Evolutionary conservation across 2,888 invertebrate species (phyloP), one percentile per base, ranked within the genome.

Genomic region (Polymixis lichenea): DNA sequence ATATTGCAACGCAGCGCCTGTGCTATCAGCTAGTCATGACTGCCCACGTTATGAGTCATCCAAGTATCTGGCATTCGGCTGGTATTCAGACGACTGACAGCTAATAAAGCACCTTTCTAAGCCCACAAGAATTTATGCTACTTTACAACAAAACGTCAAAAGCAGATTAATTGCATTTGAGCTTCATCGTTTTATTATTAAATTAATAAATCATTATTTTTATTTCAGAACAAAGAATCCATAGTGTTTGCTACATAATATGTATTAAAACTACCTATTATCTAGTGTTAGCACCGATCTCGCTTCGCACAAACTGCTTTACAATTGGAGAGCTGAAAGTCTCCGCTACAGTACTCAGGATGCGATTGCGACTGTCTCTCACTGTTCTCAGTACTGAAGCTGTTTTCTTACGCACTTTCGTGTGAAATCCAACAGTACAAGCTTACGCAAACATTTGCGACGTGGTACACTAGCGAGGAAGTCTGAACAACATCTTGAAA

Each of bases 31-130:
- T 38, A 58, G 70, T 77, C 66, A 83, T 73, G 62, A 38, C 72
- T 56, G 65, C 70, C 13, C 9, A 56, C 56, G 61, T 11, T 73
- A 72, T 84, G 84, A 83, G 68, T 83, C 84, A 83, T 71, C 80
- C 73, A 22, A 64, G 32, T 74, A 71, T 83, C 61, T 53, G 70
- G 38, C 69, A 73, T 69, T 80, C 55, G 60, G 6, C 28, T 17
- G 11, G 32, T 56, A 80, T 71, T 49, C 64, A 25, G 5, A 60
- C 73, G 74, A 69, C 73, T 77, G 84, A 81, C 84, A 81, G 68
- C 11, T 61, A 73, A 81, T 83, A 80, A 81, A 81, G 58, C 69
- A 55, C 55, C 64, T 68, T 81, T 84, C 71, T 74, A 71, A 64
- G 65, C 64, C 46, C 60, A 77, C 68, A 60, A 25, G 32, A 58